Evolutionary conservation across 2,797 vertebrate genomes (phyloP).

Genomic region (Pogonophryne albipinna): DNA sequence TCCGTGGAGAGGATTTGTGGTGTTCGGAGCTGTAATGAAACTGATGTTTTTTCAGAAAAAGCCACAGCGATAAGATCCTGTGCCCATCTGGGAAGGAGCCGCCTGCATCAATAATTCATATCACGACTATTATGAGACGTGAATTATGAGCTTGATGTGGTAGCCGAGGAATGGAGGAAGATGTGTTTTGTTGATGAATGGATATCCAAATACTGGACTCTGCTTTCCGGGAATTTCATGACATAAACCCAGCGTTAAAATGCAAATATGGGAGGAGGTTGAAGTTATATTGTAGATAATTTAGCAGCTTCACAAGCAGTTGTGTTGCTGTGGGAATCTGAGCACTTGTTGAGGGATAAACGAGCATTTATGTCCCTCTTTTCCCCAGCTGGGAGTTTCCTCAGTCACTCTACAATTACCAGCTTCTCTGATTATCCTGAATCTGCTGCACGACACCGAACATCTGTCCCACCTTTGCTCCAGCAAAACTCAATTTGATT

Average conservation of each 20-base stretch:
- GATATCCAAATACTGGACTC: background rate
- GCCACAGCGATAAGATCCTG: constrained; percentile 29
- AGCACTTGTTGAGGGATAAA: constrained; percentile 9
- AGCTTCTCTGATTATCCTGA: constrained; percentile 6
- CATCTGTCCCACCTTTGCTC: constrained; percentile 21
- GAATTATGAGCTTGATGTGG: constrained; percentile 45
- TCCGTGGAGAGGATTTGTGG: constrained; percentile 24
- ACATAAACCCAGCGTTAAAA: background rate
- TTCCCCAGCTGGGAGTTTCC: constrained; percentile 1
- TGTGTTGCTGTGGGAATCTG: background rate
- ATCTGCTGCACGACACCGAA: constrained; percentile 4
- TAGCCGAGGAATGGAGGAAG: background rate
- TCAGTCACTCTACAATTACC: constrained; percentile 28
- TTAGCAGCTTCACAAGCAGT: background rate
- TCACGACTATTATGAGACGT: constrained; percentile 50
- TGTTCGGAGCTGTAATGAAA: constrained; percentile 45
- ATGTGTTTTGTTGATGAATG: constrained; percentile 22
- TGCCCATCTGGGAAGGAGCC: constrained; percentile 36
- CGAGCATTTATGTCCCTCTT: background rate
- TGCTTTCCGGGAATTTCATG: constrained; percentile 11
- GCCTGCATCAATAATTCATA: constrained; percentile 69
- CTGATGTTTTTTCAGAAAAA: constrained; percentile 30
- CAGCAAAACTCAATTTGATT: constrained; percentile 15
- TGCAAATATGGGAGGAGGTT: constrained; percentile 13
- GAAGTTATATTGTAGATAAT: background rate